These are phyloP conservation scores for Stenichneumon culpator DNA, from an alignment of 2,888 invertebrate genomes.

Conservation along the genomic window DNA sequence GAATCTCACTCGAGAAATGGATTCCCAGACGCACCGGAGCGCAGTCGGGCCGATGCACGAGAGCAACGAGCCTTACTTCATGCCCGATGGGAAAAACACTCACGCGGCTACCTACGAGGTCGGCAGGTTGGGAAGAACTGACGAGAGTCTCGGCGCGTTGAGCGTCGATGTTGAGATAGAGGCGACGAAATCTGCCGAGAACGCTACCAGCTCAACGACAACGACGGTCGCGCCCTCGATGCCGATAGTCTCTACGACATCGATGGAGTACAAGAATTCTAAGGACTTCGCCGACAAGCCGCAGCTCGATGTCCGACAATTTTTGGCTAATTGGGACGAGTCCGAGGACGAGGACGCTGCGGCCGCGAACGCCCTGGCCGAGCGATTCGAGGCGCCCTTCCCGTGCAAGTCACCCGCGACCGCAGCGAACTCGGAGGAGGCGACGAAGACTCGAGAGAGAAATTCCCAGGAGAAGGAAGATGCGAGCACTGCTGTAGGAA, in stretches of 20 bases:
- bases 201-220: slow-evolving; percentile 43
- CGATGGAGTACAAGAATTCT: slow-evolving; percentile 62
- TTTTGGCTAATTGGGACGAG: slow-evolving; percentile 84
- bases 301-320: slow-evolving; percentile 83
- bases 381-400: not conserved
- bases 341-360: slow-evolving; percentile 82
- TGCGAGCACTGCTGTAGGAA: not conserved
- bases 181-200: slow-evolving; percentile 21
- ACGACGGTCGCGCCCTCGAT: not conserved
- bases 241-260: not conserved
- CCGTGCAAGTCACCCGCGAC: not conserved
- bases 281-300: slow-evolving; percentile 82
- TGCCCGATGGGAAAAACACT: slow-evolving; percentile 50
- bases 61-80: slow-evolving; percentile 66
- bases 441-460: not conserved
- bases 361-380: slow-evolving; percentile 35
- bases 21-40: slow-evolving; percentile 25
- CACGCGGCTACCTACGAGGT: slow-evolving; percentile 63
- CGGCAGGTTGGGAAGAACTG: slow-evolving; percentile 52
- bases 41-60: slow-evolving; percentile 44
- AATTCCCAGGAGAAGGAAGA: slow-evolving; percentile 1
- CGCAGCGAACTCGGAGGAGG: not conserved
- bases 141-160: slow-evolving; percentile 61
- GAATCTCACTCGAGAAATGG: slow-evolving; percentile 61
- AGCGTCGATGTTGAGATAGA: slow-evolving; percentile 59